A percentile compares a stretch with the other conserved stretches of the same genome.
phyloP scores from a whole-genome alignment of 2,113 vertebrate species.

The Chloebia gouldiae region DNA sequence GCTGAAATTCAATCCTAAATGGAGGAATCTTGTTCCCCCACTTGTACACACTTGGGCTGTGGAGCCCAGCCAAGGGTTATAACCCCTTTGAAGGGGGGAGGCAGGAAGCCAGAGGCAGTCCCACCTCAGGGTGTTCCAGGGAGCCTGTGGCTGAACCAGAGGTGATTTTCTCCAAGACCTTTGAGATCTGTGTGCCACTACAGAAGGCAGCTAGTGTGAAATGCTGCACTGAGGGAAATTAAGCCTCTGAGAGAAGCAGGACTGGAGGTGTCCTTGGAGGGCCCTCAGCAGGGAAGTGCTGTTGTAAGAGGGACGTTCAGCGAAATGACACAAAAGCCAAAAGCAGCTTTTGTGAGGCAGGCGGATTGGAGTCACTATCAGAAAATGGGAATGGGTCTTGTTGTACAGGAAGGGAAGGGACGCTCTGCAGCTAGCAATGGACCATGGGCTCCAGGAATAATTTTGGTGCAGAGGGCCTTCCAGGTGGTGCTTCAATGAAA shows the following conservation, averaged over 20 bases:
- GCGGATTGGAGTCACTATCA: accelerated
- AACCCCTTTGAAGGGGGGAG: accelerated
- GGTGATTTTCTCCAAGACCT: not conserved
- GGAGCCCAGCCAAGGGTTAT: not conserved
- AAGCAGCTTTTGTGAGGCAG: not conserved
- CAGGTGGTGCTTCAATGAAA: not conserved
- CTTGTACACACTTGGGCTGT: accelerated
- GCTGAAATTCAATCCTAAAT: not conserved
- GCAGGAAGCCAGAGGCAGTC: accelerated
- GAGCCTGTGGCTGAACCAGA: accelerated
- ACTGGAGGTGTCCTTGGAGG: not conserved
- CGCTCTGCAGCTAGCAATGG: accelerated
- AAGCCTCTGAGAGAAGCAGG: not conserved
- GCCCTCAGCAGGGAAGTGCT: not conserved
- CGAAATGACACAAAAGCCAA: accelerated
- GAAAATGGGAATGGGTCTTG: not conserved
- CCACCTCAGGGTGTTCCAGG: accelerated
- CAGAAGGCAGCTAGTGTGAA: not conserved
- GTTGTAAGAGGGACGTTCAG: accelerated
- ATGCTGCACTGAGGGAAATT: accelerated
- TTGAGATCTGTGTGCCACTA: not conserved
- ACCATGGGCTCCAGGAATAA: not conserved
- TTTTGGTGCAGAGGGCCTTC: not conserved
- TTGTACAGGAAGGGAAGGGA: not conserved
- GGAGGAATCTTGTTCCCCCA: accelerated